A percentile compares a stretch with the other conserved stretches of the same genome.
Conservation (phyloP, 1,140 invertebrate genomes). For the Caenorhabditis brenneri region DNA sequence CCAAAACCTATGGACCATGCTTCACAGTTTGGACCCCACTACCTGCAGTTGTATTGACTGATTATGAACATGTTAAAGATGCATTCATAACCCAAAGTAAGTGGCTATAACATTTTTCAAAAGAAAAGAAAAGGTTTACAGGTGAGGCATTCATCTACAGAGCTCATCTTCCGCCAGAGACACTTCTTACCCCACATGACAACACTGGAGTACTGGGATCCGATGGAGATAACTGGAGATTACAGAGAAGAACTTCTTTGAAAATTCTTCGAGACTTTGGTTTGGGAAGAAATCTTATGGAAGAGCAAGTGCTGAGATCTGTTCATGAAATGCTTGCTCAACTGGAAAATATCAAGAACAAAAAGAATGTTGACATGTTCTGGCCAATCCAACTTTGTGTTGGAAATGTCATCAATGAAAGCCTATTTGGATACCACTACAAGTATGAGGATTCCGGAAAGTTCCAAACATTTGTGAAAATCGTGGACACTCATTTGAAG, state of each 20-base stretch:
- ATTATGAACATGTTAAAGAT: slow-evolving; percentile 23
- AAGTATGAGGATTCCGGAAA: neutral
- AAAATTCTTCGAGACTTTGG: slow-evolving; percentile 45
- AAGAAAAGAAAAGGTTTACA: neutral
- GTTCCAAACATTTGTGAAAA: neutral
- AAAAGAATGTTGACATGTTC: slow-evolving; percentile 33
- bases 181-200: neutral
- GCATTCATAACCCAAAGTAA: slow-evolving; percentile 24
- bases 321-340: slow-evolving; percentile 8
- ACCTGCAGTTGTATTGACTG: neutral
- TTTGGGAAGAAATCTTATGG: slow-evolving; percentile 37
- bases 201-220: slow-evolving; percentile 27
- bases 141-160: slow-evolving; percentile 3
- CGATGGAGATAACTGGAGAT: slow-evolving; percentile 44
- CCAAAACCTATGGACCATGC: neutral
- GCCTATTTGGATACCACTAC: slow-evolving; percentile 29
- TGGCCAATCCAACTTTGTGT: slow-evolving; percentile 12
- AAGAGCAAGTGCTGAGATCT: slow-evolving; percentile 32
- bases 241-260: slow-evolving; percentile 34
- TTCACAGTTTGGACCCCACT: slow-evolving; percentile 9
- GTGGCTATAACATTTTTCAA: neutral
- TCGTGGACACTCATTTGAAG: neutral
- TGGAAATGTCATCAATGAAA: slow-evolving; percentile 31
- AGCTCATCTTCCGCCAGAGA: neutral
- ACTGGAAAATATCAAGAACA: neutral